Evolutionary conservation across 2,113 vertebrate species (phyloP), one percentile per base, ranked within the genome.

Genomic region (Panthera leo): DNA sequence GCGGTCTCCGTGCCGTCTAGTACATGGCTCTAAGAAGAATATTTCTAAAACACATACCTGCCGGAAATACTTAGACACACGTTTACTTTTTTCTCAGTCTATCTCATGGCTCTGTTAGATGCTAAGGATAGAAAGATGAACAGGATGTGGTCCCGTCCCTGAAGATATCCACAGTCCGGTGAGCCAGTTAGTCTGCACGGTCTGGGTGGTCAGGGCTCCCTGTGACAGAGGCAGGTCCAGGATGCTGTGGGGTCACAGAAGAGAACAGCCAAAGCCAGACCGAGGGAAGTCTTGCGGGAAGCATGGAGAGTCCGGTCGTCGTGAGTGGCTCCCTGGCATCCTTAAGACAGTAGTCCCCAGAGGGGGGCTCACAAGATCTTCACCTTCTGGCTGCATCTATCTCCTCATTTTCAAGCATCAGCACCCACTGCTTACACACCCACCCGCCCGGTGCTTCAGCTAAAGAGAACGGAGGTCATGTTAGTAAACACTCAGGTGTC

Each of bases 261-360:
- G 67, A 58, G 67, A 18, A 6, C 0, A 51, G 12, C 36, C 6
- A 16, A 84, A 16, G 19, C 25, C 48, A 2, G 42, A 14, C 7
- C 0, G 4, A 61, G 45, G n/a, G 29, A n/a, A 7, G 63, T 21
- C 39, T 34, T 18, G 18, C 5, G 10, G 48, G 39, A 27, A 65
- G 16, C 1, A 27, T 4, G n/a, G n/a, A 10, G 21, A 2, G 21
- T 29, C 10, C 14, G 39, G 10, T 13, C 7, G 15, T 8, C 2
- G 25, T 21, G 48, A 85, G 23, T 23, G 21, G 8, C 15, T 36
- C 27, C 45, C 39, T 80, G 23, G 9, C 55, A 36, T n/a, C 39
- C 65, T 31, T 4, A 11, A 29, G 71, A 36, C 11, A 42, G 0
- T 45, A 13, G 12, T 12, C 71, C 21, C 23, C 3, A 45, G 5